phyloP scores from a whole-genome alignment of 1,140 invertebrate genomes.

The Nymphalis io region DNA sequence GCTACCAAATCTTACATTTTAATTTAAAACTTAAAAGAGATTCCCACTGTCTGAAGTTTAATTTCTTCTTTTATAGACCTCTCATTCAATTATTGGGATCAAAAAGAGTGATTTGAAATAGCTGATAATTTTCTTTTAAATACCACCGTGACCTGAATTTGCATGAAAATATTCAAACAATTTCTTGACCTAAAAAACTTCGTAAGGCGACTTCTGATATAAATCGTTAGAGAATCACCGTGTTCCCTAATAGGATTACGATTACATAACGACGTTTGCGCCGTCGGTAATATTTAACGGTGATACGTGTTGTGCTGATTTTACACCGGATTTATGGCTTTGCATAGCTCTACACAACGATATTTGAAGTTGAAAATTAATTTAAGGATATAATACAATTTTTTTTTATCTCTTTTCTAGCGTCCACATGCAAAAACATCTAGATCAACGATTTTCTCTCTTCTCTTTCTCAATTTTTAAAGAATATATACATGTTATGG shows the following conservation, averaged over 20 bases:
- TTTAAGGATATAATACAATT: too few species aligned
- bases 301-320: neutral
- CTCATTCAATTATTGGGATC: neutral
- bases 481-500: too few species aligned
- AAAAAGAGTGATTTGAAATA: neutral
- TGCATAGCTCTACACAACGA: neutral
- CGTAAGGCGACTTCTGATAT: neutral
- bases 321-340: neutral
- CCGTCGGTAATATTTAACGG: neutral
- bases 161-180: neutral
- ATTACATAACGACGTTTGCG: neutral
- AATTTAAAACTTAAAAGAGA: too few species aligned
- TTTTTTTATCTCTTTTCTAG: too few species aligned
- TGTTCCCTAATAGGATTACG: constrained; percentile 2
- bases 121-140: neutral
- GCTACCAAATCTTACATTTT: too few species aligned
- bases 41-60: too few species aligned
- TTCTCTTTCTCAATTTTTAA: too few species aligned
- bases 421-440: too few species aligned
- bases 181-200: constrained; percentile 8
- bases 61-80: neutral
- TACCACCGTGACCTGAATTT: neutral
- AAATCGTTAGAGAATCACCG: neutral
- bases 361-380: neutral
- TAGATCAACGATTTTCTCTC: too few species aligned